Conservation (phyloP, 2,888 invertebrate species). For the Ochropacha duplaris region DNA sequence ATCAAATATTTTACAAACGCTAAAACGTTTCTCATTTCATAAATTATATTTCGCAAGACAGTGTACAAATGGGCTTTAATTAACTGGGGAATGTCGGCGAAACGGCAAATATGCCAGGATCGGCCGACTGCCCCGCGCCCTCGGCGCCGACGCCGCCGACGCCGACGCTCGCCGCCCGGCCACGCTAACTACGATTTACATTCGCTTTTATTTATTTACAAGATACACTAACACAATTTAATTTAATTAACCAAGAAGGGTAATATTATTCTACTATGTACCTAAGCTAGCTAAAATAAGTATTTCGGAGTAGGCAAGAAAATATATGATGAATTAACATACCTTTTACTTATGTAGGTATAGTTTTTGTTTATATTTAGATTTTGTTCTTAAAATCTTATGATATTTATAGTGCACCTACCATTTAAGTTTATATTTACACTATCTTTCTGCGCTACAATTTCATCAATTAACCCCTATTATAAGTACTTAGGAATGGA, state of each 20-base stretch:
- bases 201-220: constrained; percentile 66
- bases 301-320: neutral
- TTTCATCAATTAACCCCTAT: too few species aligned
- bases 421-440: too few species aligned
- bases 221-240: constrained; percentile 54
- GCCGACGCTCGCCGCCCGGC: constrained; percentile 35
- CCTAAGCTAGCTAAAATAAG: neutral
- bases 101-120: constrained; percentile 73
- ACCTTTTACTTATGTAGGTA: neutral
- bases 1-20: constrained; percentile 54
- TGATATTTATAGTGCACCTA: neutral
- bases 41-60: constrained; percentile 76
- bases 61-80: constrained; percentile 80
- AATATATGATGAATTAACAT: neutral
- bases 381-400: neutral
- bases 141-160: constrained; percentile 15
- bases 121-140: constrained; percentile 42
- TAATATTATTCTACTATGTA: constrained; percentile 31
- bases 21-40: constrained; percentile 64
- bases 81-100: constrained; percentile 76
- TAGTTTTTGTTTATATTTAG: neutral
- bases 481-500: neutral
- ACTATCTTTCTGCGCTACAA: too few species aligned
- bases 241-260: constrained; percentile 48
- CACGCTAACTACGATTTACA: constrained; percentile 69